phyloP scores from a whole-genome alignment of 2,113 vertebrate species.

The Ceratotherium simum region DNA sequence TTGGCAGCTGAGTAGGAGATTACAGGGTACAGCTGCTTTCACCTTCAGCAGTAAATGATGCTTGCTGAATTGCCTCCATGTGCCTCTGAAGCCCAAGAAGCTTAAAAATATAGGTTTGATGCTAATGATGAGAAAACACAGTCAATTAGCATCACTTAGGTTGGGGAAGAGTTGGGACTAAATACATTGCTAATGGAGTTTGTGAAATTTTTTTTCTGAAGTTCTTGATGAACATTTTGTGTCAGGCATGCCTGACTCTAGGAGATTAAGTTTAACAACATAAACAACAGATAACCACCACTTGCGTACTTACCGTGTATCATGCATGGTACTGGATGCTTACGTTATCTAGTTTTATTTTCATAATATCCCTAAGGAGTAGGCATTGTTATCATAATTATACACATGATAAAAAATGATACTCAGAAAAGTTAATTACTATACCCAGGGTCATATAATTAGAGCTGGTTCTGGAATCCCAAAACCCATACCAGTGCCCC shows the following conservation, averaged over 20 bases:
- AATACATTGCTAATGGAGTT: not conserved
- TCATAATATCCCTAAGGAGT: not conserved
- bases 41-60: constrained; percentile 82
- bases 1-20: constrained; percentile 82
- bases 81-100: constrained; percentile 64
- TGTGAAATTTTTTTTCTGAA: not conserved
- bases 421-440: not conserved
- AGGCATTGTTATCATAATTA: not conserved
- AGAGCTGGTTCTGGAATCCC: not conserved
- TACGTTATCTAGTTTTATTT: not conserved
- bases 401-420: not conserved
- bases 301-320: not conserved
- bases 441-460: not conserved
- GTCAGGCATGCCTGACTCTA: not conserved
- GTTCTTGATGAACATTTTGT: constrained; percentile 26
- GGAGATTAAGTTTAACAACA: not conserved
- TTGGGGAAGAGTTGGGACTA: not conserved
- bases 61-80: constrained; percentile 76
- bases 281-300: not conserved
- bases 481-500: not conserved
- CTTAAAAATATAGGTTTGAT: constrained; percentile 65
- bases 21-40: constrained; percentile 81
- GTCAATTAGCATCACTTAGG: not conserved
- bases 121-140: constrained; percentile 62
- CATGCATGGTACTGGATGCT: not conserved